A percentile compares a stretch with the other conserved stretches of the same genome.
Evolutionary conservation across 2,797 vertebrate species (phyloP).

Genomic region (Setipinna tenuifilis): DNA sequence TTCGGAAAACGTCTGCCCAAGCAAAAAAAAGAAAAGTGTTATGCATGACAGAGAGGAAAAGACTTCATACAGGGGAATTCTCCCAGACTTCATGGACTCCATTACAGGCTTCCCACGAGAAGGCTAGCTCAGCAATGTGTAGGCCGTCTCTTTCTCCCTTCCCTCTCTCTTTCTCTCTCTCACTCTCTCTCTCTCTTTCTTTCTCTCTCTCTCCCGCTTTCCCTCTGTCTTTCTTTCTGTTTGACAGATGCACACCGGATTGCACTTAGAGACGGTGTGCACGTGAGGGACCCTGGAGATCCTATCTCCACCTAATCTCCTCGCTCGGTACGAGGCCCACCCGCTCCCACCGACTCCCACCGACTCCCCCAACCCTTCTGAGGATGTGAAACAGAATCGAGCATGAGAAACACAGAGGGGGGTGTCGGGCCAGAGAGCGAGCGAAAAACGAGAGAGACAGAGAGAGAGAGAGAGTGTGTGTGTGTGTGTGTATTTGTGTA

Average conservation of each 20-base stretch:
- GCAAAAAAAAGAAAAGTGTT: background rate
- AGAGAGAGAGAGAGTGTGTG: background rate
- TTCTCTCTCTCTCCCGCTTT: constrained; percentile 34
- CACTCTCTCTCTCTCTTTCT: background rate
- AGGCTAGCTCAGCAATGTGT: constrained; percentile 41
- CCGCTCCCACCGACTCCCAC: constrained; percentile 51
- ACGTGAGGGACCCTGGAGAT: constrained; percentile 60
- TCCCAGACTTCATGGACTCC: constrained; percentile 30
- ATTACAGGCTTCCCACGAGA: constrained; percentile 49
- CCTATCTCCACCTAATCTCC: constrained; percentile 61
- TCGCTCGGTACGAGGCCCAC: constrained; percentile 44
- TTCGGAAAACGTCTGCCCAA: background rate
- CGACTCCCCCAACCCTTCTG: constrained; percentile 48
- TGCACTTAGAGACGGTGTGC: constrained; percentile 56
- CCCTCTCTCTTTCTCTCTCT: constrained; percentile 31
- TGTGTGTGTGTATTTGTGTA: background rate
- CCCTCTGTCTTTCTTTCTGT: constrained; percentile 41
- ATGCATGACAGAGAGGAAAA: constrained; percentile 46
- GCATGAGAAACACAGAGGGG: constrained; percentile 66
- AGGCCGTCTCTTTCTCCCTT: constrained; percentile 39
- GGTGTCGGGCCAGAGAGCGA: background rate
- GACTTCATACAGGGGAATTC: constrained; percentile 35
- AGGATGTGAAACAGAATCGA: constrained; percentile 76
- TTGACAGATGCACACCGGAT: constrained; percentile 40
- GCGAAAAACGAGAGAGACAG: background rate